These are phyloP conservation scores for Reticulitermes lucifugus DNA, from an alignment of 2,888 invertebrate species.

Conservation along the genomic window DNA sequence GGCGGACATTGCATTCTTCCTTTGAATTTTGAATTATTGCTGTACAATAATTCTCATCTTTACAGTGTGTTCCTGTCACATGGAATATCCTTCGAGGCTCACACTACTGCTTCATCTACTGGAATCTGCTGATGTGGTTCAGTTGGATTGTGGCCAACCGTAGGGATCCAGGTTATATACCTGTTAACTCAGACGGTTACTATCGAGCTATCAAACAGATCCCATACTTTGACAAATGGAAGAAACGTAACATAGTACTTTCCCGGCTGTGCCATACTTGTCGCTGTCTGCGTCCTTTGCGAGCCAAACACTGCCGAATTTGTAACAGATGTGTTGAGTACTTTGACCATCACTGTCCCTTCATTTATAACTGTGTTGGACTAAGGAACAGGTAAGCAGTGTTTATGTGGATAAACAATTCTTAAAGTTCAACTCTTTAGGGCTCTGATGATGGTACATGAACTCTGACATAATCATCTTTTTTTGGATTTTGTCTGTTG, in stretches of 20 bases:
- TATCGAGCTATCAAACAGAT: constrained; percentile 92
- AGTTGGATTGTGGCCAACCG: constrained; percentile 92
- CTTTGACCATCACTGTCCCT: constrained; percentile 96
- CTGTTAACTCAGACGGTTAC: constrained; percentile 90
- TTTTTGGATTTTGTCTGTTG: too few species aligned
- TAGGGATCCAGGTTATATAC: constrained; percentile 90
- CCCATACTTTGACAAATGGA: constrained; percentile 93
- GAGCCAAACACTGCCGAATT: constrained; percentile 92
- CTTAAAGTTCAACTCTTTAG: too few species aligned
- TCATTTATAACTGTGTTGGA: constrained; percentile 95
- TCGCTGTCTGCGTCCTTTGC: constrained; percentile 84
- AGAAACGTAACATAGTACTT: constrained; percentile 81
- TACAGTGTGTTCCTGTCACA: constrained; percentile 86
- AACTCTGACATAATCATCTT: too few species aligned
- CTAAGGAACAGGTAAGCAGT: constrained; percentile 77
- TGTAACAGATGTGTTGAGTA: constrained; percentile 87
- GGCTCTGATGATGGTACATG: too few species aligned
- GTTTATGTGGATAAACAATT: too few species aligned
- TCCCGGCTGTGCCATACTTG: constrained; percentile 92
- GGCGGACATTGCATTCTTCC: too few species aligned
- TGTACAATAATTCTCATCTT: not conserved
- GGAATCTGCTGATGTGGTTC: constrained; percentile 94
- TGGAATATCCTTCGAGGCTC: constrained; percentile 89
- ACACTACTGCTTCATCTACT: constrained; percentile 90
- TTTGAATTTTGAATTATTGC: too few species aligned